These are phyloP conservation scores for Trissolcus japonicus DNA, from an alignment of 2,888 invertebrate genomes.

Conservation along the genomic window DNA sequence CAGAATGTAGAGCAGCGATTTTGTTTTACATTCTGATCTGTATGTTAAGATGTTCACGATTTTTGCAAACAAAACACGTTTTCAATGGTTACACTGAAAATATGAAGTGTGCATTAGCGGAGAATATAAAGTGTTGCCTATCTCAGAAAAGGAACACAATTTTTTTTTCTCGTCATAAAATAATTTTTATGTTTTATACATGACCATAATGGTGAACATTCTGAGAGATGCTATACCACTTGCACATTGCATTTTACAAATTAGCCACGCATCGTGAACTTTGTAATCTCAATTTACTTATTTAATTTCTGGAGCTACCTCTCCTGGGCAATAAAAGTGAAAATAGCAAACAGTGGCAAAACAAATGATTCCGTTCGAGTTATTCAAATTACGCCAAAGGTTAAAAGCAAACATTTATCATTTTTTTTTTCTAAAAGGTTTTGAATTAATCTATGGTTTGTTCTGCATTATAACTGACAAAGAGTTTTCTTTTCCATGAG, in stretches of 20 bases:
- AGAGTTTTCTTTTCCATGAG: too few species aligned
- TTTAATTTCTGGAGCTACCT: too few species aligned
- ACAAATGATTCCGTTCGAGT: too few species aligned
- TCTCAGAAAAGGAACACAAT: slow-evolving; percentile 1
- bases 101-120: slow-evolving; percentile 14
- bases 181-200: slow-evolving; percentile 19
- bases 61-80: slow-evolving; percentile 12
- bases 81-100: slow-evolving; percentile 14
- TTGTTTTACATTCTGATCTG: too few species aligned
- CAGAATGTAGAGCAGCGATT: too few species aligned
- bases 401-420: too few species aligned
- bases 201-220: slow-evolving; percentile 13
- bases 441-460: too few species aligned
- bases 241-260: slow-evolving; percentile 11
- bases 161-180: slow-evolving; percentile 4
- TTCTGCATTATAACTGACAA: too few species aligned
- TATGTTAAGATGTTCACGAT: slow-evolving; percentile 8
- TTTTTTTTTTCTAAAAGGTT: too few species aligned
- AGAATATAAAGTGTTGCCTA: slow-evolving; percentile 12
- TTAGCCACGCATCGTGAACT: slow-evolving; percentile 6
- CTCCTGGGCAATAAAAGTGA: too few species aligned
- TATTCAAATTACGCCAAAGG: too few species aligned
- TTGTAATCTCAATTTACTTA: slow-evolving; percentile 13
- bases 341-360: too few species aligned
- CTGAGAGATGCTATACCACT: background rate